Evolutionary conservation across 2,888 invertebrate species (phyloP).

Genomic region (Pterostichus niger): DNA sequence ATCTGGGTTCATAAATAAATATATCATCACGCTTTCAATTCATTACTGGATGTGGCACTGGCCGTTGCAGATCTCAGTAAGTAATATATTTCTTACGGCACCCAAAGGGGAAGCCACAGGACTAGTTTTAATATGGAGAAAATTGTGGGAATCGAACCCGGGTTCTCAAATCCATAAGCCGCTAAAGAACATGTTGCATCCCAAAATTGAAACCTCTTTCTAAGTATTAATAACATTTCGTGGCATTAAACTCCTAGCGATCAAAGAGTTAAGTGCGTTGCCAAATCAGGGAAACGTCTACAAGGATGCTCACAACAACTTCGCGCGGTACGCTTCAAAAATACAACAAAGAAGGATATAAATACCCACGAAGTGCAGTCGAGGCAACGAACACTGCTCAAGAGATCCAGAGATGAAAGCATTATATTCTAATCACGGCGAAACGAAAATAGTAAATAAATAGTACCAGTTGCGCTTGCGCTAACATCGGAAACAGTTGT

Average conservation of each 20-base stretch:
- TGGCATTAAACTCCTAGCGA: conserved; percentile 12
- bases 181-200: too few relatives aligned
- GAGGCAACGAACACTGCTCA: conserved; percentile 31
- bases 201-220: too few relatives aligned
- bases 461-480: conserved; percentile 51
- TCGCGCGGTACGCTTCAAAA: conserved; percentile 45
- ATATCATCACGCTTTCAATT: too few relatives aligned
- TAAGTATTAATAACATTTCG: neutral
- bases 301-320: neutral
- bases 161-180: too few relatives aligned
- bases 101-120: too few relatives aligned
- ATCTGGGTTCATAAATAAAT: too few relatives aligned
- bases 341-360: conserved; percentile 59
- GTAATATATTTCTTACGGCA: too few relatives aligned
- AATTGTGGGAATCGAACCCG: too few relatives aligned
- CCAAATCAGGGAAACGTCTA: conserved; percentile 32
- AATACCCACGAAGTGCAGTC: conserved; percentile 24
- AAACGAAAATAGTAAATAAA: conserved; percentile 61
- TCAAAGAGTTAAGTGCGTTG: neutral
- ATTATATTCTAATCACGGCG: conserved; percentile 50
- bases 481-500: neutral
- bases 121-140: too few relatives aligned
- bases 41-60: too few relatives aligned
- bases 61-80: too few relatives aligned
- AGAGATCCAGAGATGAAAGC: conserved; percentile 52